Evolutionary conservation across 2,888 invertebrate genomes (phyloP).

Genomic region (Calephelis perditalis): DNA sequence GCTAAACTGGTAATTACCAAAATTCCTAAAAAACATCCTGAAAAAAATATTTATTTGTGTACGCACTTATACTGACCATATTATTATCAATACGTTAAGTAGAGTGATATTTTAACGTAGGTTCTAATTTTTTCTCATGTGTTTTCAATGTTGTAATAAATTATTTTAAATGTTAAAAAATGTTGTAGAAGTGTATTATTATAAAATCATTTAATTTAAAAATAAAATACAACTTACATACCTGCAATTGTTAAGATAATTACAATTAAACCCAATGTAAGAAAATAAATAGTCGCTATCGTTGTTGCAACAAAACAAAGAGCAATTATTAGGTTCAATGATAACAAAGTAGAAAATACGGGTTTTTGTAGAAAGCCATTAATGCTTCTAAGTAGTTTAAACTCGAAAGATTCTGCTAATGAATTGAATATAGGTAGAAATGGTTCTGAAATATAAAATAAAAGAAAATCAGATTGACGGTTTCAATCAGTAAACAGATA

Average conservation of each 20-base stretch:
- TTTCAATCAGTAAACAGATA: background rate
- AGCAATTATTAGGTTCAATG: slow-evolving; percentile 27
- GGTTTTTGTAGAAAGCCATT: slow-evolving; percentile 36
- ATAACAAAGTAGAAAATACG: slow-evolving; percentile 38
- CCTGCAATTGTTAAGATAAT: slow-evolving; percentile 49
- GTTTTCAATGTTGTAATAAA: too few relatives aligned
- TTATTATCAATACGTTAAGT: too few relatives aligned
- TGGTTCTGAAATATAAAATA: slow-evolving; percentile 26
- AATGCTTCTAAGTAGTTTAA: slow-evolving; percentile 17
- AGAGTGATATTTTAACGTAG: too few relatives aligned
- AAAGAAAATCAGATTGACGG: background rate
- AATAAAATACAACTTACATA: slow-evolving; percentile 14
- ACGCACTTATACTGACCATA: too few relatives aligned
- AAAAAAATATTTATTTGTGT: background rate
- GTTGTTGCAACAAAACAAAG: slow-evolving; percentile 22
- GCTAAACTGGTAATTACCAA: slow-evolving; percentile 4
- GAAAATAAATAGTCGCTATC: slow-evolving; percentile 21
- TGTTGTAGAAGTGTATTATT: too few relatives aligned
- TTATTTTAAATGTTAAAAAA: too few relatives aligned
- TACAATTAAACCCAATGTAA: slow-evolving; percentile 34
- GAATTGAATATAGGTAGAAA: slow-evolving; percentile 16
- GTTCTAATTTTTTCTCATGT: too few relatives aligned
- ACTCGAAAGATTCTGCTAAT: slow-evolving; percentile 15
- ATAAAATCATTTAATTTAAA: too few relatives aligned
- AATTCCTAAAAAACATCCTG: background rate